Percentiles rank a stretch among this genome's conserved stretches.
Evolutionary conservation across 1,140 invertebrate species (phyloP).

Genomic region (Galleria mellonella): DNA sequence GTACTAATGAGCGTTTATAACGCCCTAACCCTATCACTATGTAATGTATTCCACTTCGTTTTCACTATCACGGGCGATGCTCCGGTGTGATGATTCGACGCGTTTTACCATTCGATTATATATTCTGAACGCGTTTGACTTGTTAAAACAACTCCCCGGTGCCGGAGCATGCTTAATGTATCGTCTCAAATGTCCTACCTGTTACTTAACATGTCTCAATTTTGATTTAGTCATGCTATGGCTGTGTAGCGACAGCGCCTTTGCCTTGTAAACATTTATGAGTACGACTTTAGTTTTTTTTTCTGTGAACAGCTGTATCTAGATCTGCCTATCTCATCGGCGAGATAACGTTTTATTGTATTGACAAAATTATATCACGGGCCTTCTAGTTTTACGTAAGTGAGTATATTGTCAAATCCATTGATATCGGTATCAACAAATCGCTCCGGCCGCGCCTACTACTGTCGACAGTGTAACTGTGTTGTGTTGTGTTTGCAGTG

Average conservation of each 20-base stretch:
- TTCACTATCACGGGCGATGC: slow-evolving; percentile 34
- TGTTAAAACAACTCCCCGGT: slow-evolving; percentile 48
- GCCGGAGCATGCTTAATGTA: slow-evolving; percentile 29
- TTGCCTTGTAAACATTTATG: not conserved
- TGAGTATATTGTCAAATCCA: too few species aligned
- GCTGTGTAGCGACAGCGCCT: not conserved
- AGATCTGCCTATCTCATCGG: too few species aligned
- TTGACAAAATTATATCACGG: slow-evolving; percentile 8
- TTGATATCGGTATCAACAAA: slow-evolving; percentile 3
- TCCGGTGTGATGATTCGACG: slow-evolving; percentile 23
- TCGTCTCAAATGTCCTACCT: slow-evolving; percentile 19
- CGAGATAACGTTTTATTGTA: not conserved
- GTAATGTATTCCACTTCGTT: slow-evolving; percentile 32
- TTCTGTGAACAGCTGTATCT: too few species aligned
- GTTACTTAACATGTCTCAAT: slow-evolving; percentile 20
- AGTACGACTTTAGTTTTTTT: too few species aligned
- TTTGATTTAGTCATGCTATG: slow-evolving; percentile 14
- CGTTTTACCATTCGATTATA: slow-evolving; percentile 36
- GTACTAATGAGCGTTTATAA: too few species aligned
- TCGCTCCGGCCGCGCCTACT: slow-evolving; percentile 7
- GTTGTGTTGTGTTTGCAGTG: slow-evolving; percentile 4
- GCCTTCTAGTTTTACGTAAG: not conserved
- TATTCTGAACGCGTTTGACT: slow-evolving; percentile 43
- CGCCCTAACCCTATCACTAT: too few species aligned
- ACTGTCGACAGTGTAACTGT: not conserved